A percentile compares a stretch with the other conserved stretches of the same genome.
Evolutionary conservation across 2,797 vertebrate genomes (phyloP).

Genomic region (Caiman crocodilus): DNA sequence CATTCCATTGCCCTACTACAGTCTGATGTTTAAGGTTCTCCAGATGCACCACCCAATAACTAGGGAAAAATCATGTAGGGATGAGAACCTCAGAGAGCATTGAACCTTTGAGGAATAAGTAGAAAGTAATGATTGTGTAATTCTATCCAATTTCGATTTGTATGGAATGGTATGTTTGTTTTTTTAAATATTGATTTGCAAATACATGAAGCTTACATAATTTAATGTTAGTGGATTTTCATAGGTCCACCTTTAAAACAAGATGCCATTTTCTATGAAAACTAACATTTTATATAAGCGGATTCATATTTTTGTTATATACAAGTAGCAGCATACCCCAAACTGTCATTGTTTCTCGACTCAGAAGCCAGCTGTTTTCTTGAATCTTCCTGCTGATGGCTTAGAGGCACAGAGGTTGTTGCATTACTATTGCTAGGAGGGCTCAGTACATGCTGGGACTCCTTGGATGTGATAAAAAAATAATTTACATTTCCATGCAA

Average conservation of each 20-base stretch:
- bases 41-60: neutral
- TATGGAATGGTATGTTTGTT: neutral
- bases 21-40: neutral
- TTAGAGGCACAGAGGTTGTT: slow-evolving; percentile 60
- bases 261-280: neutral
- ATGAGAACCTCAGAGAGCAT: neutral
- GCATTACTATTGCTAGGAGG: slow-evolving; percentile 31
- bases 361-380: slow-evolving; percentile 70
- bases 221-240: neutral
- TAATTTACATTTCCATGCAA: slow-evolving; percentile 32
- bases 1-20: neutral
- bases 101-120: neutral
- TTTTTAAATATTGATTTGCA: neutral
- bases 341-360: slow-evolving; percentile 64
- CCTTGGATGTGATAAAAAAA: slow-evolving; percentile 64
- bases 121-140: neutral
- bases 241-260: neutral
- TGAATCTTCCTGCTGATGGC: slow-evolving; percentile 56
- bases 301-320: neutral
- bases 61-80: neutral
- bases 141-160: neutral
- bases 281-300: neutral
- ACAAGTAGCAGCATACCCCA: slow-evolving; percentile 72
- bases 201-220: neutral
- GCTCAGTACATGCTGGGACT: slow-evolving; percentile 75